These are phyloP conservation scores for Australoheros scitulus DNA, from an alignment of 2,113 vertebrate species.

Conservation along the genomic window DNA sequence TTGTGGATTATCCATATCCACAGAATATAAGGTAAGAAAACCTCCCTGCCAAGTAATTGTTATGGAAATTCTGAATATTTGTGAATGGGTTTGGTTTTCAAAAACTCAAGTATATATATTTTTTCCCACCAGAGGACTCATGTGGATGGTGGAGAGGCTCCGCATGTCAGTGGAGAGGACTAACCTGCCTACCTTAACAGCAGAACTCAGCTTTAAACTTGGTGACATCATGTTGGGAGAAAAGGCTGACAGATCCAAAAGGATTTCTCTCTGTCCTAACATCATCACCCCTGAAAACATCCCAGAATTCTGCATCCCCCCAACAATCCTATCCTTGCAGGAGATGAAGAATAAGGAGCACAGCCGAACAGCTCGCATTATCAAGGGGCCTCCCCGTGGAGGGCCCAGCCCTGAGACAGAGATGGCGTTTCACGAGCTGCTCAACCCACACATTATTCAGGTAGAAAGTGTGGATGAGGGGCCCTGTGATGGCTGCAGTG, in stretches of 20 bases:
- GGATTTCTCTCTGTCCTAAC: constrained; percentile 76
- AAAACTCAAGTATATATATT: neutral
- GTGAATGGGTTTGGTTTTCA: neutral
- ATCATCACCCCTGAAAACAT: constrained; percentile 85
- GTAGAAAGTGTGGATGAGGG: constrained; percentile 87
- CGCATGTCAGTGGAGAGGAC: constrained; percentile 78
- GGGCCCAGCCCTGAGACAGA: constrained; percentile 59
- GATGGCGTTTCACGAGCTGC: constrained; percentile 30
- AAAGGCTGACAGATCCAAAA: constrained; percentile 72
- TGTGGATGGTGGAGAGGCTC: constrained; percentile 82
- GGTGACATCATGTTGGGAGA: constrained; percentile 80
- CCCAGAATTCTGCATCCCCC: constrained; percentile 84
- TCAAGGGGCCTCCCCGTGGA: constrained; percentile 50
- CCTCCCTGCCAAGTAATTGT: neutral
- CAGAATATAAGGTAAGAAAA: constrained; percentile 62
- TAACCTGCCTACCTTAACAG: constrained; percentile 68
- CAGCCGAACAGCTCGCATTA: constrained; percentile 37
- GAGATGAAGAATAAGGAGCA: constrained; percentile 67
- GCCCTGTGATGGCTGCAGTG: constrained; percentile 69
- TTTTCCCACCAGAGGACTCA: constrained; percentile 44
- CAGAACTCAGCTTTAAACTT: constrained; percentile 77
- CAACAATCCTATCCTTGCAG: constrained; percentile 71
- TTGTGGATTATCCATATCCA: constrained; percentile 41
- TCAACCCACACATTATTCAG: constrained; percentile 84
- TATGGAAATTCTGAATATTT: neutral